Percentiles rank a stretch among this genome's conserved stretches.
Evolutionary conservation across 2,113 vertebrate species (phyloP).

Genomic region (Festucalex cinctus): DNA sequence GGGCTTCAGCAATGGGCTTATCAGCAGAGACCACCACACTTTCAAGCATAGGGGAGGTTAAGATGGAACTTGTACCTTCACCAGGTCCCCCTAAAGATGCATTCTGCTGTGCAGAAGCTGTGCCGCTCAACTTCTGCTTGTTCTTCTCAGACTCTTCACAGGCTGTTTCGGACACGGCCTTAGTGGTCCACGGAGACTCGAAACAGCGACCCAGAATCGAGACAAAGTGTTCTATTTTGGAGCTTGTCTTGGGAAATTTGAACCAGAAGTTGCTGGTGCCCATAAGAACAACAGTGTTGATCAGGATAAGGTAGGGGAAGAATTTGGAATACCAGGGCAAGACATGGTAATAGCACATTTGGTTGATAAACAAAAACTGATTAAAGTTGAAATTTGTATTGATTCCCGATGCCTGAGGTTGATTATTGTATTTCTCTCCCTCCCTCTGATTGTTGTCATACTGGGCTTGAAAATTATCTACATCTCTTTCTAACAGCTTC

Average conservation of each 20-base stretch:
- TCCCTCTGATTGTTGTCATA: conserved; percentile 33
- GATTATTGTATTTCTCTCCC: conserved; percentile 35
- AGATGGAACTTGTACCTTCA: conserved; percentile 77
- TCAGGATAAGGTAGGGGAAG: conserved; percentile 95
- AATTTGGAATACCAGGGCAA: conserved; percentile 99
- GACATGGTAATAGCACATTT: conserved; percentile 96
- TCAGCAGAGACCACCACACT: conserved; percentile 89
- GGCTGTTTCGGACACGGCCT: conserved; percentile 92
- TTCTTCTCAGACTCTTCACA: conserved; percentile 96
- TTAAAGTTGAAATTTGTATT: conserved; percentile 94
- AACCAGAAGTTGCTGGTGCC: conserved; percentile 99
- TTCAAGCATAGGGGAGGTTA: conserved; percentile 86
- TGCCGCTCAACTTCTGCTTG: conserved; percentile 87
- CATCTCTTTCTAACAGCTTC: conserved; percentile 49
- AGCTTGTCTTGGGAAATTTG: conserved; percentile 97
- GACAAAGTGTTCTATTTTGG: conserved; percentile 97
- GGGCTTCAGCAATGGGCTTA: conserved; percentile 84
- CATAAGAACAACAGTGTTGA: conserved; percentile 94
- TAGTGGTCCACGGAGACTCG: conserved; percentile 98
- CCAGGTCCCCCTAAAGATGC: conserved; percentile 85
- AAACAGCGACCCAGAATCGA: conserved; percentile 95
- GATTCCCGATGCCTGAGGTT: conserved; percentile 77
- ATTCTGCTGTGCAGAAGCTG: conserved; percentile 79
- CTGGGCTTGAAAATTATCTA: conserved; percentile 37
- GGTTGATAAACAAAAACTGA: conserved; percentile 96